phyloP scores from a whole-genome alignment of 2,888 invertebrate genomes.

The Osmoderma eremita region DNA sequence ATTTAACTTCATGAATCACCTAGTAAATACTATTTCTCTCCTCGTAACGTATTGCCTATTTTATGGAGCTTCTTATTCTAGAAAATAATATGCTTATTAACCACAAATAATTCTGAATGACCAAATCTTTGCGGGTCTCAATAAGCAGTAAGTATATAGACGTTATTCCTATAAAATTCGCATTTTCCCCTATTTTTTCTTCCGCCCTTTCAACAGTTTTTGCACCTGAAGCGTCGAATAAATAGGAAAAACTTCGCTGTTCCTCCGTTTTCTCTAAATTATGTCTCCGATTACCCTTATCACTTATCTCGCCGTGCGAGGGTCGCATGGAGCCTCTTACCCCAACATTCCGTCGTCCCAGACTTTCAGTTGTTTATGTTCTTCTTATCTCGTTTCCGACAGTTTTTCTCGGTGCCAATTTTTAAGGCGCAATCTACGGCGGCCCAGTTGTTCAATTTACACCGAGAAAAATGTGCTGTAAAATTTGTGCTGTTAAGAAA shows the following conservation, averaged over 20 bases:
- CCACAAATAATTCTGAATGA: no score
- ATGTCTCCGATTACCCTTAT: slow-evolving; percentile 61
- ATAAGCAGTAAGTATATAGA: no score
- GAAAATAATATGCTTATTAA: no score
- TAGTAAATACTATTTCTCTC: no score
- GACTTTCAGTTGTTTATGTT: slow-evolving; percentile 57
- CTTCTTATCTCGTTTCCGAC: slow-evolving; percentile 57
- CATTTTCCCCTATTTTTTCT: neutral
- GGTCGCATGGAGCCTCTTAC: slow-evolving; percentile 45
- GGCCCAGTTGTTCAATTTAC: slow-evolving; percentile 19
- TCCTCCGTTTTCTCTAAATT: slow-evolving; percentile 52
- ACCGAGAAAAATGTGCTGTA: slow-evolving; percentile 3
- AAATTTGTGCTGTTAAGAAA: slow-evolving; percentile 2
- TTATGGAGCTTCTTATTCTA: no score
- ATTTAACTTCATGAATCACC: no score
- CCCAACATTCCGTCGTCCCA: slow-evolving; percentile 32
- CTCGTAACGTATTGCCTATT: no score
- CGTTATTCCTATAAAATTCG: slow-evolving; percentile 5
- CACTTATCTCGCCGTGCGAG: slow-evolving; percentile 55
- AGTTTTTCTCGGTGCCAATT: slow-evolving; percentile 46
- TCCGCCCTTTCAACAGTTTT: slow-evolving; percentile 35
- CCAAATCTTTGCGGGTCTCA: no score
- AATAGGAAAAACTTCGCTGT: slow-evolving; percentile 50
- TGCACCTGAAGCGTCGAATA: slow-evolving; percentile 52
- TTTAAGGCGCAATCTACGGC: slow-evolving; percentile 35